Conservation (phyloP, 1,140 invertebrate genomes). For the Trachymyrmex septentrionalis region DNA sequence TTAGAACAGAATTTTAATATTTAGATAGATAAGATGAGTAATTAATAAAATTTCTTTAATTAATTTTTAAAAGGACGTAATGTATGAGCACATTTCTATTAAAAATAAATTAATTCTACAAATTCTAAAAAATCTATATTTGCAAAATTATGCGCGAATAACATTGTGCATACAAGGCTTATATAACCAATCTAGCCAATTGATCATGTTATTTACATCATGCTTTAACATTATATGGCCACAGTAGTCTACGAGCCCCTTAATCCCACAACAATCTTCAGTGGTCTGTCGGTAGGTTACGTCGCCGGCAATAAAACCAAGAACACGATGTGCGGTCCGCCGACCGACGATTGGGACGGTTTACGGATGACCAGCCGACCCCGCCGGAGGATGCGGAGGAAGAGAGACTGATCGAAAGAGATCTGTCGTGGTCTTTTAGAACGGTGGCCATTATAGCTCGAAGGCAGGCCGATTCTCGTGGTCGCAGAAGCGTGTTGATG, state of each 20-base stretch:
- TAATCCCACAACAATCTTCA: conserved; percentile 48
- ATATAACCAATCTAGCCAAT: background rate
- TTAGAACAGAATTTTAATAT: background rate
- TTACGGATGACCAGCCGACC: conserved; percentile 35
- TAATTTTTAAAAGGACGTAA: background rate
- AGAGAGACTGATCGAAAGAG: conserved; percentile 36
- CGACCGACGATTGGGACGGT: conserved; percentile 46
- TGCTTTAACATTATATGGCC: background rate
- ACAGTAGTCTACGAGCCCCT: conserved; percentile 34
- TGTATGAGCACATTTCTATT: background rate
- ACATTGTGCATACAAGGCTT: background rate
- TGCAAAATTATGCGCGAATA: background rate
- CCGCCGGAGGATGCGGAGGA: background rate
- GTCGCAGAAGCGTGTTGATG: conserved; percentile 77
- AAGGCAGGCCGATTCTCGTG: conserved; percentile 70
- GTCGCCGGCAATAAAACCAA: conserved; percentile 51
- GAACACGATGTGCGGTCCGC: conserved; percentile 51
- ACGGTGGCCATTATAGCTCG: conserved; percentile 71
- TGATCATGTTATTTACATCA: conserved; percentile 16
- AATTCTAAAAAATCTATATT: background rate
- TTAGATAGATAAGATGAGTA: background rate
- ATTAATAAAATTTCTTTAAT: background rate
- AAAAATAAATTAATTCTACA: background rate
- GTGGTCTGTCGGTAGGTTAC: conserved; percentile 15
- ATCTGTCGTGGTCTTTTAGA: conserved; percentile 55